These are phyloP conservation scores for Lacanobia oleracea DNA, from an alignment of 2,888 invertebrate species.

Conservation along the genomic window DNA sequence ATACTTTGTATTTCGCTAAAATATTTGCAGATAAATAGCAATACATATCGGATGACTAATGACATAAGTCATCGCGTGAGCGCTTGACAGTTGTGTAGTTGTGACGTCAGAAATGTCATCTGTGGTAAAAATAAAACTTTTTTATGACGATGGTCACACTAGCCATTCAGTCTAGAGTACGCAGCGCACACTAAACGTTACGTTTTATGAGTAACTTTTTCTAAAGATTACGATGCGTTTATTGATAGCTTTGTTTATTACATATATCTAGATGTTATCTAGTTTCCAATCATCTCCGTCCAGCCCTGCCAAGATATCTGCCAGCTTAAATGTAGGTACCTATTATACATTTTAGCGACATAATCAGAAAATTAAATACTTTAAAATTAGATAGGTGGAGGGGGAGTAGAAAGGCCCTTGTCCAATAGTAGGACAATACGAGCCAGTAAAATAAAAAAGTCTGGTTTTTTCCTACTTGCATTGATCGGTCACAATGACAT, in stretches of 20 bases:
- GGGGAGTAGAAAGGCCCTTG: not conserved
- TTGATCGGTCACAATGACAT: not conserved
- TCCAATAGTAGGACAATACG: not conserved
- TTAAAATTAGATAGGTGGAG: not conserved
- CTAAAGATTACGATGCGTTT: no score
- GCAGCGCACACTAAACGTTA: not conserved
- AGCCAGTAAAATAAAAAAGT: not conserved
- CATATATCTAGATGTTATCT: no score
- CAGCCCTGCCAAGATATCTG: no score
- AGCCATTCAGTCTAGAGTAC: not conserved
- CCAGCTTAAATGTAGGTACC: no score
- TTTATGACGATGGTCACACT: conserved; percentile 22
- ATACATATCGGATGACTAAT: conserved; percentile 77
- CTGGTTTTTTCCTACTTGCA: not conserved
- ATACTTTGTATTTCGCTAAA: conserved; percentile 76
- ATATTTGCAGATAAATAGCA: conserved; percentile 74
- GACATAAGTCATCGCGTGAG: conserved; percentile 66
- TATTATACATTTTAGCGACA: no score
- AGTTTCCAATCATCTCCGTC: no score
- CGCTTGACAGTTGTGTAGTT: conserved; percentile 39
- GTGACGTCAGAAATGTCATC: conserved; percentile 51
- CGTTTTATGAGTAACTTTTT: no score
- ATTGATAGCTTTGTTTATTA: no score
- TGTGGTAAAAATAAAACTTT: not conserved
- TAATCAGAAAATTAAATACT: no score